Evolutionary conservation across 2,888 invertebrate species (phyloP), one percentile per base, ranked within the genome.

Genomic region (Callimorpha dominula): DNA sequence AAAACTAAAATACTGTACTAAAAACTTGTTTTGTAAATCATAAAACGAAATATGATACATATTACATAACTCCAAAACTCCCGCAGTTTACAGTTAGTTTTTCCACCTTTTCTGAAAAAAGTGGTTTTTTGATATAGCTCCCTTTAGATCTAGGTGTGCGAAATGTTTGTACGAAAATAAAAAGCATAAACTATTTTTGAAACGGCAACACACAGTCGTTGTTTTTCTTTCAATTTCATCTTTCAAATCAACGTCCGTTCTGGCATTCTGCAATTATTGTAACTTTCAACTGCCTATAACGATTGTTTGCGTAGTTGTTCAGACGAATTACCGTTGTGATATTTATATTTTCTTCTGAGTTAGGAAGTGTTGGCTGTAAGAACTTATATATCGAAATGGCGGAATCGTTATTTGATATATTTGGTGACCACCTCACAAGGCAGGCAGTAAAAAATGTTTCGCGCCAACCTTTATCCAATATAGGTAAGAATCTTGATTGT

Each of bases 361-460:
- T 31, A 60, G 14, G 14, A 31, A 14, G 20, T 50, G 5, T 31
- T n/a, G 12, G n/a, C 14, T 12, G 52, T 52, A 67, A 54, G 17
- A 43, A n/a, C n/a, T 54, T 42, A 1, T 17, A 14, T 43, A 70
- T 49, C 70, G 79, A 62, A n/a, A 94, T 95, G 94, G 87, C 92
- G 57, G 92, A 94, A 68, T 90, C 94, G 15, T 81, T 94, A 7
- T 95, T 94, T 74, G 87, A 92, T 84, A 94, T 95, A 76, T 95
- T 95, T 69, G 92, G 94, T 4, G 93, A 94, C 73, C 91, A 91
- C 71, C 68, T 90, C n/a, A 88, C 88, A 40, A 88, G 90, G 69
- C 90, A 92, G 73, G 79, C 87, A 20, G 82, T 88, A 63, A 94
- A 89, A 87, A 93, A 92, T 91, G 90, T 93, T 74, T 81, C 89